Evolutionary conservation across 2,888 invertebrate species (phyloP), one percentile per base, ranked within the genome.

Genomic region (Harpalus rufipes): DNA sequence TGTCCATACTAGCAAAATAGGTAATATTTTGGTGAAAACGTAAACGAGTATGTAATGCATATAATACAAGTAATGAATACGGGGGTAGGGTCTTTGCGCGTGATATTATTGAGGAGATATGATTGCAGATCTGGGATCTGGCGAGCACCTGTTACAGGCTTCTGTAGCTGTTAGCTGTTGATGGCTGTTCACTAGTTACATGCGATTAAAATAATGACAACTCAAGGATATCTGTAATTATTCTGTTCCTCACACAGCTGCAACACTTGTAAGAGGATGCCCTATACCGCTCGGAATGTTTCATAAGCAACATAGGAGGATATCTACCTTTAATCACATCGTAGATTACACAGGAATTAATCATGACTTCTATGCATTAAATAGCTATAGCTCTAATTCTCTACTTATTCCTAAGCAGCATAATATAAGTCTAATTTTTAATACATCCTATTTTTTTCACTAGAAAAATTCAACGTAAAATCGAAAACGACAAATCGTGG

Each of bases 71-170:
- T 74, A 74, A 74, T 74, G 44, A 74, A 44, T 10, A 10, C 6
- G 44, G 44, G 10, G 44, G 32, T 32, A 32, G 68, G 68, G 14
- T 39, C 32, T 39, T 32, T 32, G 41, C 68, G 16, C 41, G 16
- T 41, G 61, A 32, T 79, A 39, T 61, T 79, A 61, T 79, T 61
- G 79, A 79, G 61, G 44, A 74, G 44, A 44, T 74, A 74, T 74
- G 41, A 74, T 44, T 74, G 41, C 44, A 44, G 44, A 51, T 51
- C 63, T 61, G 61, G 63, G 51, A 51, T 59, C 7, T 80, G 18
- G 39, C 16, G 56, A 82, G 68, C 82, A 82, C 82, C 82, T 82
- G 82, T 82, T 82, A 82, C 82, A 82, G 68, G 32, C 44, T 41
- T 44, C n/a, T 74, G 21, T 25, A 32, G 44, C 32, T 82, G 58